A percentile compares a stretch with the other conserved stretches of the same genome.
Conservation (phyloP, 1,140 invertebrate genomes). For the Aphelenchoides fujianensis region DNA sequence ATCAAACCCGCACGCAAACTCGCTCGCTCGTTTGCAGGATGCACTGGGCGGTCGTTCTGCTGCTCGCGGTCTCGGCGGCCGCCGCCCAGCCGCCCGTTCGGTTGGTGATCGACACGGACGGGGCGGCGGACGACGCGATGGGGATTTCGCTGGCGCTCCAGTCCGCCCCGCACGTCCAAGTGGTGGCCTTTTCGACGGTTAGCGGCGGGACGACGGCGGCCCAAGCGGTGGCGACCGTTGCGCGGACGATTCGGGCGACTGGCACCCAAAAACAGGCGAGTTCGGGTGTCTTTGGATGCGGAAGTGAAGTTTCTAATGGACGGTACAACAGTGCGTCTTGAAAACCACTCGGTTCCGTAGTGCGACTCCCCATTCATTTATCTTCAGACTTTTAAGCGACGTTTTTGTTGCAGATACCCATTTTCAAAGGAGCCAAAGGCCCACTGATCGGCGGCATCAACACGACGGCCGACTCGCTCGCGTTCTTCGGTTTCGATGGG, state of each 20-base stretch:
- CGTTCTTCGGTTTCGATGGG: slow-evolving; percentile 57
- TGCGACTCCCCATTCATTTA: too few relatives aligned
- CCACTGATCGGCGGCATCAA: slow-evolving; percentile 43
- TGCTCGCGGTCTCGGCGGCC: not conserved
- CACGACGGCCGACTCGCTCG: slow-evolving; percentile 28
- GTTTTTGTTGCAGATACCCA: slow-evolving; percentile 49
- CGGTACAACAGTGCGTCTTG: too few relatives aligned
- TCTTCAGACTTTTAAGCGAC: too few relatives aligned
- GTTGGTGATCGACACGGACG: slow-evolving; percentile 53
- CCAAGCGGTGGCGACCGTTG: slow-evolving; percentile 48
- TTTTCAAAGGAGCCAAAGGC: slow-evolving; percentile 53
- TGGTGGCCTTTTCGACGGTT: slow-evolving; percentile 47
- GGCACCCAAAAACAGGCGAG: not conserved
- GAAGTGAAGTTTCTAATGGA: slow-evolving; percentile 17
- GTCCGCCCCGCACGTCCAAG: slow-evolving; percentile 48
- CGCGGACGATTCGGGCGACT: slow-evolving; percentile 43
- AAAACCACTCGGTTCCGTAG: too few relatives aligned
- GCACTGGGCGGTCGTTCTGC: not conserved
- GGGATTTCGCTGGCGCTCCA: slow-evolving; percentile 58
- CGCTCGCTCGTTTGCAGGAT: not conserved
- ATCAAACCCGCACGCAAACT: too few relatives aligned
- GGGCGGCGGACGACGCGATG: slow-evolving; percentile 54
- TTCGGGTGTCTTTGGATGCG: too few relatives aligned
- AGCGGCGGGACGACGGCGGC: slow-evolving; percentile 37
- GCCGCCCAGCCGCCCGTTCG: not conserved